Percentiles rank a stretch among this genome's conserved stretches.
These are phyloP conservation scores for Eupelmus urozonus DNA, from an alignment of 2,888 invertebrate species.

Conservation along the genomic window DNA sequence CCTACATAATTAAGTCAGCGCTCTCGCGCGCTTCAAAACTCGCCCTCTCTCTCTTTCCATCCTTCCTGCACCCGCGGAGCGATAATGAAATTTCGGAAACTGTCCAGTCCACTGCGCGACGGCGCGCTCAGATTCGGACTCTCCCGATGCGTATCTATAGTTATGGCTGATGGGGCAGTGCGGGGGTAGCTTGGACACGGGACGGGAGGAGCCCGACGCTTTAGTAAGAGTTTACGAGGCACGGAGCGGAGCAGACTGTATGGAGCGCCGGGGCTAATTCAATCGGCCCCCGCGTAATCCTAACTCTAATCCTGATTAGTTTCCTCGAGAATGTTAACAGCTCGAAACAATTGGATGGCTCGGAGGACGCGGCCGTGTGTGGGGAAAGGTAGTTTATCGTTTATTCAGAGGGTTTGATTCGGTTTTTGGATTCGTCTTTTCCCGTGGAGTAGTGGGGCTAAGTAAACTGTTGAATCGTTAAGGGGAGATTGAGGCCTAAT, in stretches of 20 bases:
- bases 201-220: constrained; percentile 75
- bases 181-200: constrained; percentile 66
- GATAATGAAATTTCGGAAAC: constrained; percentile 54
- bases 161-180: neutral
- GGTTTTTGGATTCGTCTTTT: neutral
- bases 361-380: neutral
- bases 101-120: neutral
- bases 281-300: constrained; percentile 73
- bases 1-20: constrained; percentile 49
- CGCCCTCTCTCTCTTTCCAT: constrained; percentile 11
- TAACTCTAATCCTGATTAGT: constrained; percentile 75
- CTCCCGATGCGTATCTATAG: too few relatives aligned
- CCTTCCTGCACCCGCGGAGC: constrained; percentile 10
- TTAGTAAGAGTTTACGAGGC: constrained; percentile 76
- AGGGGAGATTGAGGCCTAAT: neutral
- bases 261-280: constrained; percentile 73
- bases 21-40: constrained; percentile 23
- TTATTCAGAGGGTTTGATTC: constrained; percentile 17
- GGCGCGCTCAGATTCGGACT: too few relatives aligned
- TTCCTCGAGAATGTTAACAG: constrained; percentile 60
- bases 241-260: neutral
- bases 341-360: constrained; percentile 53
- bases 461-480: neutral
- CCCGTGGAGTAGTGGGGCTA: neutral
- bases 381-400: neutral